A percentile compares a stretch with the other conserved stretches of the same genome.
phyloP scores from a whole-genome alignment of 2,113 vertebrate genomes.

The Mus musculus region GRCm39 chr9:11532001-11532500 shows the following conservation, averaged over 20 bases:
- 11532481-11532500: not conserved
- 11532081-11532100: not conserved
- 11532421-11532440: not conserved
- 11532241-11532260: no score
- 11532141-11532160: not conserved
- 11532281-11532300: not conserved
- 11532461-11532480: not conserved
- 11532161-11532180: not conserved
- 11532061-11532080: not conserved
- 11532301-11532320: not conserved
- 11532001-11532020: not conserved
- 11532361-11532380: not conserved
- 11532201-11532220: no score
- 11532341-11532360: not conserved
- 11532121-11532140: no score
- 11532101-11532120: not conserved
- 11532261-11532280: not conserved
- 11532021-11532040: no score
- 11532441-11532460: not conserved
- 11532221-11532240: not conserved
- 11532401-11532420: not conserved
- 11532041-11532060: no score
- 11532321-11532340: not conserved
- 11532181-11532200: no score
- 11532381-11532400: not conserved